Evolutionary conservation across 2,113 vertebrate species (phyloP).

Genomic region (Tragelaphus imberbis): DNA sequence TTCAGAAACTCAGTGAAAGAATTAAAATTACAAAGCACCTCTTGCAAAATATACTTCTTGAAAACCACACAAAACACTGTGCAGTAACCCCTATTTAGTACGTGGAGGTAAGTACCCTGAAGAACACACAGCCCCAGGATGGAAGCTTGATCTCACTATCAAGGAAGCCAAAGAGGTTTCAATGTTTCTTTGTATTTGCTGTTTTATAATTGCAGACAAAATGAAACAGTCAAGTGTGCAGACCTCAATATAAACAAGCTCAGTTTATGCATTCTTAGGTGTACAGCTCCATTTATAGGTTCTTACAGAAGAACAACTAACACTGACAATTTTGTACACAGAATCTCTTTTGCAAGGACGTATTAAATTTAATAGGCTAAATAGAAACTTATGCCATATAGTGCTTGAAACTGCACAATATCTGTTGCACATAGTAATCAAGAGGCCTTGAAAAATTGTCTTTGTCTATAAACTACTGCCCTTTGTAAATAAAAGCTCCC

Average conservation of each 20-base stretch:
- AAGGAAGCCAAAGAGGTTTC: slow-evolving; percentile 52
- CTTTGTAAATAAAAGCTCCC: slow-evolving; percentile 81
- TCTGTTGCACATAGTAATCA: slow-evolving; percentile 79
- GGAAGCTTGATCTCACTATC: slow-evolving; percentile 59
- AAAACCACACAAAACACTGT: slow-evolving; percentile 52
- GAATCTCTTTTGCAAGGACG: slow-evolving; percentile 74
- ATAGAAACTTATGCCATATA: slow-evolving; percentile 80
- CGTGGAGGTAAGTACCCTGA: slow-evolving; percentile 55
- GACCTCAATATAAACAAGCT: slow-evolving; percentile 71
- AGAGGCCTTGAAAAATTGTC: slow-evolving; percentile 83
- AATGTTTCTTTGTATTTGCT: slow-evolving; percentile 65
- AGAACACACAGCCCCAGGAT: slow-evolving; percentile 42
- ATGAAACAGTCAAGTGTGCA: slow-evolving; percentile 67
- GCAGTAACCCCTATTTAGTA: slow-evolving; percentile 56
- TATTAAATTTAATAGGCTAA: slow-evolving; percentile 74
- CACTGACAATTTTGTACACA: slow-evolving; percentile 72
- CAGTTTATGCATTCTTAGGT: slow-evolving; percentile 56
- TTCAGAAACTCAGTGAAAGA: slow-evolving; percentile 64
- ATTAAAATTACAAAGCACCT: slow-evolving; percentile 68
- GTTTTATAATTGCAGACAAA: slow-evolving; percentile 76
- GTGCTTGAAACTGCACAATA: slow-evolving; percentile 82
- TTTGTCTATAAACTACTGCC: slow-evolving; percentile 87
- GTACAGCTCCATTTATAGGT: slow-evolving; percentile 68
- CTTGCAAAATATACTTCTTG: slow-evolving; percentile 57
- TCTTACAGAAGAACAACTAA: slow-evolving; percentile 75